A percentile compares a stretch with the other conserved stretches of the same genome.
phyloP scores from a whole-genome alignment of 2,113 vertebrate genomes.

The Lophura nycthemera region DNA sequence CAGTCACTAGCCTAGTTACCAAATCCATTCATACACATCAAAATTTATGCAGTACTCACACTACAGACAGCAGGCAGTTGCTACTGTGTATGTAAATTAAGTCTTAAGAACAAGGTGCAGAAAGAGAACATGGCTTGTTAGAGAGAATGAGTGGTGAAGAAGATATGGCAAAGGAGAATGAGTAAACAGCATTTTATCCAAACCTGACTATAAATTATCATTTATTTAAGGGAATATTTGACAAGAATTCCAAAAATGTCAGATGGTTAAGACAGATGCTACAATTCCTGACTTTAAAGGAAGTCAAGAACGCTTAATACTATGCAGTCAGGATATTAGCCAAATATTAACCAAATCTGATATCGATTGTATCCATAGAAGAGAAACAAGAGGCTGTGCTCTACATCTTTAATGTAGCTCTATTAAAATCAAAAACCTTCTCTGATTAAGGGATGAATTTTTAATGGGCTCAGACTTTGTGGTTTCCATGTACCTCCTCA shows the following conservation, averaged over 20 bases:
- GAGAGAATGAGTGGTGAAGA: neutral
- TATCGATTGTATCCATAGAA: neutral
- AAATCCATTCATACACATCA: neutral
- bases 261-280: slow-evolving; percentile 26
- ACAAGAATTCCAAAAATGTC: neutral
- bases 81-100: neutral
- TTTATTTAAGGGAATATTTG: slow-evolving; percentile 4
- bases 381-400: neutral
- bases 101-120: neutral
- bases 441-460: neutral
- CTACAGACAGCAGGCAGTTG: neutral
- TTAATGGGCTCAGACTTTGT: neutral
- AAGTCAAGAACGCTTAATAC: neutral
- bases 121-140: neutral
- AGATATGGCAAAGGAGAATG: neutral
- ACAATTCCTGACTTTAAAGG: slow-evolving; percentile 8
- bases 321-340: neutral
- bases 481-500: slow-evolving; percentile 11
- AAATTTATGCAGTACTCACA: neutral
- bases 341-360: neutral
- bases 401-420: neutral
- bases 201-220: neutral
- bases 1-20: neutral
- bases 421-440: neutral
- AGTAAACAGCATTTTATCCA: neutral